Conservation (phyloP, 53 echinoderm and acorn worm species). For the Paracentrotus lividus region DNA sequence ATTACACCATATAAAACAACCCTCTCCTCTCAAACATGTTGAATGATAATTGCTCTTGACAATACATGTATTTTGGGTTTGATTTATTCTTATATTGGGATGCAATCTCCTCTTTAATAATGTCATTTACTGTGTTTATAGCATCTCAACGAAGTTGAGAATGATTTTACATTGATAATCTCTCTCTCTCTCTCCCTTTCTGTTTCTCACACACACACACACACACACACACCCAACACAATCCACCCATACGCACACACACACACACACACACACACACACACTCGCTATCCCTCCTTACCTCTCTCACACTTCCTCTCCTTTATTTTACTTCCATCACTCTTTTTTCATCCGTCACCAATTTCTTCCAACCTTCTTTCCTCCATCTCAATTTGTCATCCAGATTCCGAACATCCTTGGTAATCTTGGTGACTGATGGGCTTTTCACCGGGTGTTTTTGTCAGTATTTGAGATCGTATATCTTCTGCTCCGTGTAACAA, state of each 20-base stretch:
- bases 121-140: too few relatives aligned
- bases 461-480: constrained; percentile 50
- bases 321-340: neutral
- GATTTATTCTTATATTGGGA: too few relatives aligned
- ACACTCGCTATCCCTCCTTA: neutral
- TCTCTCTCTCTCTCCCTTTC: too few relatives aligned
- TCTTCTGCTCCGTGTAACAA: constrained; percentile 4
- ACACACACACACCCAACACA: neutral
- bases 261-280: neutral
- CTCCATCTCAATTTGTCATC: neutral
- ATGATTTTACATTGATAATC: too few relatives aligned
- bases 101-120: too few relatives aligned
- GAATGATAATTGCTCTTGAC: too few relatives aligned
- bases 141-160: too few relatives aligned
- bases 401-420: constrained; percentile 63
- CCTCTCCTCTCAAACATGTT: too few relatives aligned
- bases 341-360: neutral
- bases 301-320: neutral
- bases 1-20: too few relatives aligned
- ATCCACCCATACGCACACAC: neutral
- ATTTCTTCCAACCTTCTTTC: neutral
- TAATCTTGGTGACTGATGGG: constrained; percentile 75
- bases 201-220: too few relatives aligned
- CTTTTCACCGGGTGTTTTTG: constrained; percentile 78
- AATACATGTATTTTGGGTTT: too few relatives aligned